Evolutionary conservation across 2,797 vertebrate genomes (phyloP).

Genomic region (Distichodus sexfasciatus): DNA sequence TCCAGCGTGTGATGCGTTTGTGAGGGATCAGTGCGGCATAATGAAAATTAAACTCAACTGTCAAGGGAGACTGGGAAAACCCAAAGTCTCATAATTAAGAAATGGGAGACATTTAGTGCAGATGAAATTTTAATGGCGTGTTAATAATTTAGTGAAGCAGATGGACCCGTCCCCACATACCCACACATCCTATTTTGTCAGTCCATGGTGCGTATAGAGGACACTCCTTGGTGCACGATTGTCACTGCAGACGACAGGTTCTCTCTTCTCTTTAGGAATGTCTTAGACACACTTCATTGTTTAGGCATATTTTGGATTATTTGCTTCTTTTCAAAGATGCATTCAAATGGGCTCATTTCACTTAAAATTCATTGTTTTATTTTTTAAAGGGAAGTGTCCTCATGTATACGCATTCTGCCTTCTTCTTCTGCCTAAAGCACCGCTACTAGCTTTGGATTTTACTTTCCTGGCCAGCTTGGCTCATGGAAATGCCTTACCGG

Average conservation of each 20-base stretch:
- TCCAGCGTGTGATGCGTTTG: constrained; percentile 20
- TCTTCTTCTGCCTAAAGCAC: no score
- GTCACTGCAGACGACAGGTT: background rate
- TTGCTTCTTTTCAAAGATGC: background rate
- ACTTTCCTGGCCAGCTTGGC: no score
- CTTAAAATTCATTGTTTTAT: no score
- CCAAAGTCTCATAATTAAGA: constrained; percentile 80
- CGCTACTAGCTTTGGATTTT: no score
- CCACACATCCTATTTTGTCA: constrained; percentile 39
- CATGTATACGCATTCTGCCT: no score
- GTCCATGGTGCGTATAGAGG: constrained; percentile 52
- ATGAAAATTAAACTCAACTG: constrained; percentile 62
- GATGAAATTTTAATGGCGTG: constrained; percentile 81
- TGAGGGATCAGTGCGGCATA: constrained; percentile 29
- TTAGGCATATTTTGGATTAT: background rate
- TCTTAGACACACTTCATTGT: background rate
- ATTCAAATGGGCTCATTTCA: no score
- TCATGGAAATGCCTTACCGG: no score
- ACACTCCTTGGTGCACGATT: constrained; percentile 23
- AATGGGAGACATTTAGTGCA: constrained; percentile 80
- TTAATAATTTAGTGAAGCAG: constrained; percentile 87
- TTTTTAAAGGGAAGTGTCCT: no score
- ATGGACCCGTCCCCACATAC: constrained; percentile 65
- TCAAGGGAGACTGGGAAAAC: constrained; percentile 56
- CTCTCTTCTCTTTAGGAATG: constrained; percentile 14